These are phyloP conservation scores for Lithobates pipiens DNA, from an alignment of 2,797 vertebrate species.

Conservation along the genomic window DNA sequence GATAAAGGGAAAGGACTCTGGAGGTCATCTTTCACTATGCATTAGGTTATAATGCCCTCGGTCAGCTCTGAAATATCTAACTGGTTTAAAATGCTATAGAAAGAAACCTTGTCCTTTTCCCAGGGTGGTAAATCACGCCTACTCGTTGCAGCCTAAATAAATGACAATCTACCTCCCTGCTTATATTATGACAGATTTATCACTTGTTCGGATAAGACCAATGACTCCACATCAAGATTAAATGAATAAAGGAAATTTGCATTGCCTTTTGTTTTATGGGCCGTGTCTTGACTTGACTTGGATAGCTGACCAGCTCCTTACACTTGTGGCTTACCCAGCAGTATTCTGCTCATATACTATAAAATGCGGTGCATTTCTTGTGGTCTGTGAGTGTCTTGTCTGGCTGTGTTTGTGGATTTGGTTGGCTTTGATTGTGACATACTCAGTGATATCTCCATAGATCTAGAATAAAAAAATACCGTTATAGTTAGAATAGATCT, in stretches of 20 bases:
- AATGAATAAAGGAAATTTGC: neutral
- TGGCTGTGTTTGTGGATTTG: neutral
- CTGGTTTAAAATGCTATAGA: constrained; percentile 14
- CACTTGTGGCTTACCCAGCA: neutral
- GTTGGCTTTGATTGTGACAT: neutral
- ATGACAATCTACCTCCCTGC: constrained; percentile 25
- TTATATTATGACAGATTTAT: constrained; percentile 46
- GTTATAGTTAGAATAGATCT: neutral
- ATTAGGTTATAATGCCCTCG: constrained; percentile 53
- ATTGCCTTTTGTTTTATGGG: neutral
- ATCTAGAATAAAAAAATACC: neutral
- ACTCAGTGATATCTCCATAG: neutral
- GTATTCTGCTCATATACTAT: neutral
- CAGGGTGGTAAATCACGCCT: constrained; percentile 44
- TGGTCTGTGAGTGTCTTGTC: neutral
- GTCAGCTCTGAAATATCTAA: constrained; percentile 25
- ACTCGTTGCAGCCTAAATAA: neutral
- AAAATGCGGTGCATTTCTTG: neutral
- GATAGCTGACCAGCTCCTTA: neutral
- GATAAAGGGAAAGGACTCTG: constrained; percentile 36
- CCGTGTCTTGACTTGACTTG: neutral
- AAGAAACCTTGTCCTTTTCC: constrained; percentile 18
- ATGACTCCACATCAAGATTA: constrained; percentile 9
- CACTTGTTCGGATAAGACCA: constrained; percentile 26
- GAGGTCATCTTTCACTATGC: constrained; percentile 45